phyloP scores from a whole-genome alignment of 1,140 invertebrate species.

The Drosophila cardini region DNA sequence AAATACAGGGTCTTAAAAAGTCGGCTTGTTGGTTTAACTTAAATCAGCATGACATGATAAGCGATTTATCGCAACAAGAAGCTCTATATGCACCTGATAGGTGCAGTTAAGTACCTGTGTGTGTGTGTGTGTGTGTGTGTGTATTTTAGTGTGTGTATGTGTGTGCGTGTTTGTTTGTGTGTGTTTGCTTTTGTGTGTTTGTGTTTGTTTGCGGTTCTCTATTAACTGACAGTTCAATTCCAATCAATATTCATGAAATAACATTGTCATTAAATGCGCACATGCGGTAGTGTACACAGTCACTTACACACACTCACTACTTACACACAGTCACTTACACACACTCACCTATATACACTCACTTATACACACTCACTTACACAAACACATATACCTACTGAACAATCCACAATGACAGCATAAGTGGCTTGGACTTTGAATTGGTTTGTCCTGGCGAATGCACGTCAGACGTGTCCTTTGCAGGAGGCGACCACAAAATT shows the following conservation, averaged over 20 bases:
- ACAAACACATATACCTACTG: background rate
- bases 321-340: background rate
- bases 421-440: constrained; percentile 14
- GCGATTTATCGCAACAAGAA: constrained; percentile 1
- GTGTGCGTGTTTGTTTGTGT: background rate
- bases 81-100: background rate
- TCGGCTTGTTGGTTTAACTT: no score
- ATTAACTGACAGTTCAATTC: constrained; percentile 35
- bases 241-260: constrained; percentile 75
- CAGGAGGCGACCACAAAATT: constrained; percentile 31
- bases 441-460: constrained; percentile 26
- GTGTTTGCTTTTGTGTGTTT: no score
- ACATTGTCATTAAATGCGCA: constrained; percentile 61
- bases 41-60: background rate
- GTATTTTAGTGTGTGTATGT: no score
- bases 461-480: constrained; percentile 76
- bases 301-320: constrained; percentile 10
- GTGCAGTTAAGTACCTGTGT: background rate
- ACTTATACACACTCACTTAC: background rate
- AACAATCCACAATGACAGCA: constrained; percentile 11
- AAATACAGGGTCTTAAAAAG: no score
- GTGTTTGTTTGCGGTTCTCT: background rate
- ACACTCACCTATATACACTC: background rate
- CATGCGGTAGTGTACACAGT: background rate
- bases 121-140: background rate